These are phyloP conservation scores for Falco punctatus DNA, from an alignment of 2,113 vertebrate species.

Conservation along the genomic window DNA sequence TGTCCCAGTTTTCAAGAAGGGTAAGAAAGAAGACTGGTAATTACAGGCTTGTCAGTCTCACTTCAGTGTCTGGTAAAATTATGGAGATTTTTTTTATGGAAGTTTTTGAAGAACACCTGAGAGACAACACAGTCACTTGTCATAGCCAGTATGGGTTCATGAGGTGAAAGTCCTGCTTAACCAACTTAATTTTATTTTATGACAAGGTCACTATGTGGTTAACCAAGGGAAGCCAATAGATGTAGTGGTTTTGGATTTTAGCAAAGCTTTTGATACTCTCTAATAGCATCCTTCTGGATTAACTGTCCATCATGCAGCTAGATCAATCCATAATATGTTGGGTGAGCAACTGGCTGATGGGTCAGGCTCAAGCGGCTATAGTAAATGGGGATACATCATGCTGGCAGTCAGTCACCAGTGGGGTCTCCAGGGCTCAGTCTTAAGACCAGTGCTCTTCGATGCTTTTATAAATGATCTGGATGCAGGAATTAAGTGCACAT, in stretches of 20 bases:
- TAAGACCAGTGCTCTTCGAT: neutral
- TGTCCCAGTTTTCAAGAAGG: too few species aligned
- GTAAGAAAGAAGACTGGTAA: too few species aligned
- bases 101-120: neutral
- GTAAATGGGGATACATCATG: neutral
- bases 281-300: too few species aligned
- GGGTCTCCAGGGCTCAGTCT: neutral
- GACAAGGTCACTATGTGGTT: neutral
- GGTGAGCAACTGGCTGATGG: neutral
- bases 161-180: neutral
- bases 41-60: neutral
- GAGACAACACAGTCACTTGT: neutral
- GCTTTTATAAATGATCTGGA: neutral
- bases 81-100: neutral
- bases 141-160: neutral
- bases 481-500: neutral
- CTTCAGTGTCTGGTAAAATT: neutral
- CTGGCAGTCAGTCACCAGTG: neutral
- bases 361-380: rapidly evolving
- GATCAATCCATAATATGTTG: too few species aligned
- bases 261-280: neutral
- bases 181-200: neutral
- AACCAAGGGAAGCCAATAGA: neutral
- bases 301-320: neutral
- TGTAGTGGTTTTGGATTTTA: neutral